Percentiles rank a stretch among this genome's conserved stretches.
Evolutionary conservation across 1,140 invertebrate species (phyloP).

Genomic region (Eumeta japonica): DNA sequence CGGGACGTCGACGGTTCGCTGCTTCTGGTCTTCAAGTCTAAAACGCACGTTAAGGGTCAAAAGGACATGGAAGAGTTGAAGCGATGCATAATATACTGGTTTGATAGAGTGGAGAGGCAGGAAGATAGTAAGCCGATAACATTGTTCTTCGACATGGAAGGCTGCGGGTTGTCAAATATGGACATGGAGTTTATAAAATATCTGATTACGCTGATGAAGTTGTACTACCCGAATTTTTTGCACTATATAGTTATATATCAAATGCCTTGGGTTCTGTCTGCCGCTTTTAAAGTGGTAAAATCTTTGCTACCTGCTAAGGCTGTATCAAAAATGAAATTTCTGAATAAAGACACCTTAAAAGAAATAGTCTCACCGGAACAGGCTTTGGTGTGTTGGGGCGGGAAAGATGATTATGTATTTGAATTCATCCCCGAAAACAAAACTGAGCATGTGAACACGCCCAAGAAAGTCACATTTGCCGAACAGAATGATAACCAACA

Average conservation of each 20-base stretch:
- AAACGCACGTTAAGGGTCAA: constrained; percentile 73
- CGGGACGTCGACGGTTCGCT: constrained; percentile 79
- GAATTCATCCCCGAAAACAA: constrained; percentile 66
- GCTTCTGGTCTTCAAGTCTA: constrained; percentile 74
- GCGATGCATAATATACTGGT: constrained; percentile 82
- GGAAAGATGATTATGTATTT: constrained; percentile 74
- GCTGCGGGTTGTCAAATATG: constrained; percentile 81
- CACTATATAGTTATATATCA: constrained; percentile 92
- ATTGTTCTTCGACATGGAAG: constrained; percentile 87
- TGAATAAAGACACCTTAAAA: constrained; percentile 74
- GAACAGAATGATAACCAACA: constrained; percentile 35
- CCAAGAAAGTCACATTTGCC: constrained; percentile 58
- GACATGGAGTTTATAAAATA: constrained; percentile 87
- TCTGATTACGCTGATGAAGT: constrained; percentile 83
- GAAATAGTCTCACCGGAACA: constrained; percentile 76
- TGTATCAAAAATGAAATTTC: constrained; percentile 86
- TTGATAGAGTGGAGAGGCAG: constrained; percentile 80
- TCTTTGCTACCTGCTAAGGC: constrained; percentile 84
- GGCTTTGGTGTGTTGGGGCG: constrained; percentile 80
- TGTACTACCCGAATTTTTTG: constrained; percentile 86
- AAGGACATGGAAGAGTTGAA: constrained; percentile 75
- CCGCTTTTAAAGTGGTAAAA: constrained; percentile 92
- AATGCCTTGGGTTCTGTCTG: constrained; percentile 93
- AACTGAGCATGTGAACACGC: constrained; percentile 30
- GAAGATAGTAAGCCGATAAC: constrained; percentile 77